These are phyloP conservation scores for Papilio polytes DNA, from an alignment of 1,140 invertebrate species.

Conservation along the genomic window DNA sequence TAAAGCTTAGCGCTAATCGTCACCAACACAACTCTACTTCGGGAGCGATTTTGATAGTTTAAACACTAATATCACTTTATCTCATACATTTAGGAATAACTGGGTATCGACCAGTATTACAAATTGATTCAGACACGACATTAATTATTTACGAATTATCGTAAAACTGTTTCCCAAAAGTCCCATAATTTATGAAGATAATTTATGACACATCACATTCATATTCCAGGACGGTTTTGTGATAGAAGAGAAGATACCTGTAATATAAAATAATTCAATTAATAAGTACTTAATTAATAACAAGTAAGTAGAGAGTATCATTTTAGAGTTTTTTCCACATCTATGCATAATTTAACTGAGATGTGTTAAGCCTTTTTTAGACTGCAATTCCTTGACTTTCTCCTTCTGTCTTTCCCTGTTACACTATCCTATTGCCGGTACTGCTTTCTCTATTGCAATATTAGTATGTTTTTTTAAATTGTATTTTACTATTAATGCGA, in stretches of 20 bases:
- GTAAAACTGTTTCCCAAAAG: neutral
- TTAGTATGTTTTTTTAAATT: too few relatives aligned
- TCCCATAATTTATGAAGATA: neutral
- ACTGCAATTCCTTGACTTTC: too few relatives aligned
- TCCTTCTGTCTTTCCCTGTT: too few relatives aligned
- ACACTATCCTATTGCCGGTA: too few relatives aligned
- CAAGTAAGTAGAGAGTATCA: too few relatives aligned
- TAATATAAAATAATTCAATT: constrained; percentile 61
- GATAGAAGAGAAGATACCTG: constrained; percentile 96
- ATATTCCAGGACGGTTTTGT: constrained; percentile 95
- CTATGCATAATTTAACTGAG: too few relatives aligned
- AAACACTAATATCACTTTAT: constrained; percentile 73
- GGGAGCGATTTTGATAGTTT: constrained; percentile 43
- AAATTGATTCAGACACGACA: constrained; percentile 1
- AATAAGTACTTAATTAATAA: too few relatives aligned
- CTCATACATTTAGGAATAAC: constrained; percentile 18
- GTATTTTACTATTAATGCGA: too few relatives aligned
- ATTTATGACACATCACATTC: constrained; percentile 79
- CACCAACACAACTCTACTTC: neutral
- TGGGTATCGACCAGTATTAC: neutral
- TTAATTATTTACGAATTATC: neutral
- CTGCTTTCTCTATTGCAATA: too few relatives aligned
- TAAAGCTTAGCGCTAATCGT: constrained; percentile 74
- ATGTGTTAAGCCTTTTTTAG: too few relatives aligned
- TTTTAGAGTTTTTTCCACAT: too few relatives aligned